Evolutionary conservation across 2,113 vertebrate species (phyloP), one percentile per base, ranked within the genome.

Genomic region (Aythya baeri): DNA sequence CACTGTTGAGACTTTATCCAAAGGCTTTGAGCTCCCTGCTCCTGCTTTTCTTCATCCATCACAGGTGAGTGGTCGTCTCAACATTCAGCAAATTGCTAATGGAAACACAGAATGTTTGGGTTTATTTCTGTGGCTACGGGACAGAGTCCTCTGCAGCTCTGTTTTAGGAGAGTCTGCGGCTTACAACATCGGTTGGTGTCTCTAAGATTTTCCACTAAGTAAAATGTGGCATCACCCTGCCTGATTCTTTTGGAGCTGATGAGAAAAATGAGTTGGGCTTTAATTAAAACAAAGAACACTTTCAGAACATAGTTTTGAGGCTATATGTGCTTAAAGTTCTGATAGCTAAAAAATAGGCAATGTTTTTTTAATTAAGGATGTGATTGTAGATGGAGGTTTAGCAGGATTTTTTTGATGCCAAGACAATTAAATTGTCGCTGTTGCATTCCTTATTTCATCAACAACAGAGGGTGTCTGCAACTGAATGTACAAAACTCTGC

Each of bases 141-240:
- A 23, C 23, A 7, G 27, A 32, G 58, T n/a, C 26, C 77, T 57
- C 7, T 17, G 34, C 22, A 41, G 41, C 82, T 63, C 72, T 75
- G 55, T 13, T 21, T 26, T n/a, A n/a, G 34, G 26, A 13, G 34
- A 17, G 31, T 49, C 65, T 36, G 68, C 20, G 29, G 52, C 20
- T 72, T n/a, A 3, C 14, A 36, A 65, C 26, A 9, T 8, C 7
- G 22, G 18, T 65, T 4, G 6, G 29, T 65, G 9, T 50, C n/a
- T 74, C 25, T 7, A 17, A 63, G 71, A 17, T 44, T 54, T 16
- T 43, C 27, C 16, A 43, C 67, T 27, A 12, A 41, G 72, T 57
- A 41, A 73, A 57, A 32, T 6, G 20, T 74, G 44, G 0, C 7
- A 2, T 36, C 34, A 3, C 13, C 59, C 55, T 1, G 0, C 6